A percentile compares a stretch with the other conserved stretches of the same genome.
Evolutionary conservation across 2,113 vertebrate species (phyloP).

Genomic region (Lucifuga dentata): DNA sequence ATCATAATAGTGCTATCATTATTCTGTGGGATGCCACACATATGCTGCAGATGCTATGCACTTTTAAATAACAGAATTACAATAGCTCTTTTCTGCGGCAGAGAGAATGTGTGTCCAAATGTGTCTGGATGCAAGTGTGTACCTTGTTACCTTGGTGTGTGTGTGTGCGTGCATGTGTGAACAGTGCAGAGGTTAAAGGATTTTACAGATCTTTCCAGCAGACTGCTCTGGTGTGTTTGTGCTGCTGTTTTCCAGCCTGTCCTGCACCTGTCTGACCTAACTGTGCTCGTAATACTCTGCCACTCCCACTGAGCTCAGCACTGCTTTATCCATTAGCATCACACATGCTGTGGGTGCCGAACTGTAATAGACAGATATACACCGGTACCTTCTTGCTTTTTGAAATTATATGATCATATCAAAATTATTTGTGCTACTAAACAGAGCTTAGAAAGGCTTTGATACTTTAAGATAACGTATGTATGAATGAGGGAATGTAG

Average conservation of each 20-base stretch:
- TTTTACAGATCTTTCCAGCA: slow-evolving; percentile 37
- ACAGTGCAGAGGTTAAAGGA: slow-evolving; percentile 43
- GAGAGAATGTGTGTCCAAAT: slow-evolving; percentile 2
- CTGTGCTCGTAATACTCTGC: slow-evolving; percentile 8
- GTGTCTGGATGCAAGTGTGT: slow-evolving; percentile 31
- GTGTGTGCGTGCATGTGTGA: slow-evolving; percentile 3
- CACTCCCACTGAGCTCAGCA: background rate
- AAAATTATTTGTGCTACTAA: too few species aligned
- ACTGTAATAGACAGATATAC: background rate
- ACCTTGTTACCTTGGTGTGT: slow-evolving; percentile 5
- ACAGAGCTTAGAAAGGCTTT: too few species aligned
- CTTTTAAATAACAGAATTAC: background rate
- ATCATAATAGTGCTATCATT: background rate
- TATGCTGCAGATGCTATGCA: background rate
- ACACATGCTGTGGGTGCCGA: background rate
- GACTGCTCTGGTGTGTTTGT: slow-evolving; percentile 6
- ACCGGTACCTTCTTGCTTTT: too few species aligned
- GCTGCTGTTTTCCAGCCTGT: slow-evolving; percentile 21
- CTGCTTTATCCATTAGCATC: background rate
- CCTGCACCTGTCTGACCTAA: slow-evolving; percentile 46
- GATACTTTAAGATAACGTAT: too few species aligned
- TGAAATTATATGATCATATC: too few species aligned
- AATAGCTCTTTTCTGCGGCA: background rate
- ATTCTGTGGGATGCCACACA: background rate
- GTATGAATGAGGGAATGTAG: too few species aligned